These are phyloP conservation scores for Pogonocherus hispidulus DNA, from an alignment of 2,888 invertebrate genomes.

Conservation along the genomic window DNA sequence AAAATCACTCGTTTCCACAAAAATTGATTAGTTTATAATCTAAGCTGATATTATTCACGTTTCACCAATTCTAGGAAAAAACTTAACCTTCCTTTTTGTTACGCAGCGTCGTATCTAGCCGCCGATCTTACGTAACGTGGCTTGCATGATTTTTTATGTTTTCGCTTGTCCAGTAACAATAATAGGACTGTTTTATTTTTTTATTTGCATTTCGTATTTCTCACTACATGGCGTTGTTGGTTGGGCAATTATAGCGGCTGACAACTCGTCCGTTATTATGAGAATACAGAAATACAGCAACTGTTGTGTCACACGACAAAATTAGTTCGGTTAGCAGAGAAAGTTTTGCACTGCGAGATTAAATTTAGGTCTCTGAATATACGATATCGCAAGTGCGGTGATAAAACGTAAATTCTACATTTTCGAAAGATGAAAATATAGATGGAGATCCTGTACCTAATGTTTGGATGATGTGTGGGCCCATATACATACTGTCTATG, in stretches of 20 bases:
- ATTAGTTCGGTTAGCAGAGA: neutral
- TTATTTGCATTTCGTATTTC: neutral
- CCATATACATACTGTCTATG: no score
- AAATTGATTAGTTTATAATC: no score
- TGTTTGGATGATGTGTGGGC: no score
- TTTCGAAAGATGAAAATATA: no score
- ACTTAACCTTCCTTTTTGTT: neutral
- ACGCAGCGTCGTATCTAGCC: neutral
- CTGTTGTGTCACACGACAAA: neutral
- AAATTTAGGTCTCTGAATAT: neutral
- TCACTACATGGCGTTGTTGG: neutral
- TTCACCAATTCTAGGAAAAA: neutral
- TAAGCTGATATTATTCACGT: constrained; percentile 1
- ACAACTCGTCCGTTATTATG: constrained; percentile 10
- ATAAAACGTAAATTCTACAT: no score
- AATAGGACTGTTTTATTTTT: neutral
- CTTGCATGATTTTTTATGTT: constrained; percentile 19
- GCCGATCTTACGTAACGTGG: neutral
- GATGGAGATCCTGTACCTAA: no score
- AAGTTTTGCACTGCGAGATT: constrained; percentile 1
- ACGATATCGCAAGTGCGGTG: no score
- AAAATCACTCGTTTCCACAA: no score
- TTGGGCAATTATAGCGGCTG: neutral
- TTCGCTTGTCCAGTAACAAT: constrained; percentile 8
- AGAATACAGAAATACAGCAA: neutral